These are phyloP conservation scores for Chaetogeoica ovagalla DNA, from an alignment of 2,888 invertebrate species.

Conservation along the genomic window DNA sequence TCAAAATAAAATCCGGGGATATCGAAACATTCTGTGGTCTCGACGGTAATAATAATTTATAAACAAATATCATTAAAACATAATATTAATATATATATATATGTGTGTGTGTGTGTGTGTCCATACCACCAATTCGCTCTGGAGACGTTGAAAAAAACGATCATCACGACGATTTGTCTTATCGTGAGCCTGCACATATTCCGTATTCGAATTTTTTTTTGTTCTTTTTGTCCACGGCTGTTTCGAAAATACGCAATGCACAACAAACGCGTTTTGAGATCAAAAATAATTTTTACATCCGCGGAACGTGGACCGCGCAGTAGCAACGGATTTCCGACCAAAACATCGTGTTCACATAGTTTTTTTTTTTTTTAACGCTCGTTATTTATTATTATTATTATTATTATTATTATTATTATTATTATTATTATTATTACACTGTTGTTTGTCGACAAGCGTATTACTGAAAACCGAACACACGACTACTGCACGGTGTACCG, in stretches of 20 bases:
- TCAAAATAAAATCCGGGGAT: too few species aligned
- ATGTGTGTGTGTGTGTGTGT: too few species aligned
- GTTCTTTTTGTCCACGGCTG: not conserved
- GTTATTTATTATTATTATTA: not conserved
- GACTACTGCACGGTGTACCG: not conserved
- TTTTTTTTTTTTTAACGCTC: conserved; percentile 2
- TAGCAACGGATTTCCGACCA: not conserved
- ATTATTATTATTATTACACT: too few species aligned
- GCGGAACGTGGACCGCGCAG: not conserved
- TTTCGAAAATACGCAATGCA: too few species aligned
- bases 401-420: too few species aligned
- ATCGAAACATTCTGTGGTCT: too few species aligned
- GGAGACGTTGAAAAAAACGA: conserved; percentile 31
- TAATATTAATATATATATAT: too few species aligned
- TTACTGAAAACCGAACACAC: not conserved
- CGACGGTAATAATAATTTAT: too few species aligned
- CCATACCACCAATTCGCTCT: conserved; percentile 49
- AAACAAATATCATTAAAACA: too few species aligned
- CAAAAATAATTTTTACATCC: conserved; percentile 2
- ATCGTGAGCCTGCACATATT: conserved; percentile 20
- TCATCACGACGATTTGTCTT: conserved; percentile 24
- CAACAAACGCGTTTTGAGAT: not conserved
- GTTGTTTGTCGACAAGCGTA: too few species aligned
- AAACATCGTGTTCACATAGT: not conserved
- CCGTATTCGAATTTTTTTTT: too few species aligned